Base-by-base conservation (phyloP, 2,113 vertebrate species). In the Ciconia maguari region DNA sequence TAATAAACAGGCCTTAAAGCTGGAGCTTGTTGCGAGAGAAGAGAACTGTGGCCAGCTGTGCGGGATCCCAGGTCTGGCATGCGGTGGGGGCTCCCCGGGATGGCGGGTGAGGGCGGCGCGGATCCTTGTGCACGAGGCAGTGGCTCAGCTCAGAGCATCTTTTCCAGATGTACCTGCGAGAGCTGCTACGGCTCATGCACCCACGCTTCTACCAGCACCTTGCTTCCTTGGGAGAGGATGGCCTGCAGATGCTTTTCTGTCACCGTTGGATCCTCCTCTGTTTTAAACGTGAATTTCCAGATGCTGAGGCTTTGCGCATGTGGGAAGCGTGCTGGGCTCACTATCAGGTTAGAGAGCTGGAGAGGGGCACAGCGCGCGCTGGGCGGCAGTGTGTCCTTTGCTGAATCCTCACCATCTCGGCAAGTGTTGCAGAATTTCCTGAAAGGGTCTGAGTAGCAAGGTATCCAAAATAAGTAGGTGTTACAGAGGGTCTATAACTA, bases 261-360 rank as follows among this genome's bases (percentile, higher is more conserved):
- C 99, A 99, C 97, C 99, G 99, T 65, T 99, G 99, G 99, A 98
- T 99, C 84, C 98, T 99, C 77, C 99, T 99, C n/a, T 99, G 99
- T 87, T 99, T 99, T 93, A 99, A 99, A 85, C 96, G 99, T 2
- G 99, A 99, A 95, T 99, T 99, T 92, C 99, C 99, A 0, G 99
- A 99, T 69, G 98, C 98, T 0, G 99, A 99, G 96, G 99, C 99
- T 0, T 93, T 99, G 97, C 99, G 99, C 60, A 99, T 99, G 98
- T 99, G 99, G 99, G 99, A 99, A 69, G 99, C 99, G 6, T 99
- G 99, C 98, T 99, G 99, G 99, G 99, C 99, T 30, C 99, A 99
- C 97, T 99, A 99, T 82, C 99, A 99, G 99, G 99, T 99, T 77
- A 92, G 97, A 9, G 13, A 24, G 42, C 77, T 36, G 83, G 60